These are phyloP conservation scores for Struthidea cinerea DNA, from an alignment of 2,113 vertebrate genomes.

Conservation along the genomic window DNA sequence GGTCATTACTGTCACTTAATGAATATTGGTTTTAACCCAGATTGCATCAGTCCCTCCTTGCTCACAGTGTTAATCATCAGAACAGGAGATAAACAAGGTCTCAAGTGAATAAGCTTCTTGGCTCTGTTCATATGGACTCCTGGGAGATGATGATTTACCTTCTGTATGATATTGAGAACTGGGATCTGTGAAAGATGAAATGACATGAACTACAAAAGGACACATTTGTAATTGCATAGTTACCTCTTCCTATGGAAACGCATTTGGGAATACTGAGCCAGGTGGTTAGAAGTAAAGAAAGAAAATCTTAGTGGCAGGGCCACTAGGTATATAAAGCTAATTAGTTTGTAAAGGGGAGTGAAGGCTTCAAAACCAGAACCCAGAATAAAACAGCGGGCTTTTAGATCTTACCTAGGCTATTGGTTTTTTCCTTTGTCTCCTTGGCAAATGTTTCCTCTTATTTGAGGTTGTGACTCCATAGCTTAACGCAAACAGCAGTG, in stretches of 20 bases:
- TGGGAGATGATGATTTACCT: conserved; percentile 23
- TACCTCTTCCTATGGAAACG: not conserved
- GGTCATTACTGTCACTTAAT: not conserved
- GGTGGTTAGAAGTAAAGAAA: not conserved
- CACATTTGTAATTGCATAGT: not conserved
- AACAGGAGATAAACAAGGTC: conserved; percentile 31
- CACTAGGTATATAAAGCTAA: not conserved
- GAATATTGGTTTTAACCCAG: conserved; percentile 20
- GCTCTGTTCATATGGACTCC: not conserved
- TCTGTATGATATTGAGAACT: not conserved
- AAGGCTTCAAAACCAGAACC: not conserved
- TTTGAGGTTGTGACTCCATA: not conserved
- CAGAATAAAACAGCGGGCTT: not conserved
- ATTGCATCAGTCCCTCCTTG: not conserved
- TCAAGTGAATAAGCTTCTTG: conserved; percentile 42
- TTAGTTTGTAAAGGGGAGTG: not conserved
- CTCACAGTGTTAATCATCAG: conserved; percentile 27
- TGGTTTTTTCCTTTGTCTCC: not conserved
- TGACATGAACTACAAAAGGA: not conserved
- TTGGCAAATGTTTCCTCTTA: not conserved
- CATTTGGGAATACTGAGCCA: not conserved
- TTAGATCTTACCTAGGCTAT: not conserved
- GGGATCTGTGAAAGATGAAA: conserved; percentile 2
- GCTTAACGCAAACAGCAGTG: not conserved
- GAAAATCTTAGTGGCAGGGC: not conserved